phyloP scores from a whole-genome alignment of 2,797 vertebrate species.

The Merluccius polli region DNA sequence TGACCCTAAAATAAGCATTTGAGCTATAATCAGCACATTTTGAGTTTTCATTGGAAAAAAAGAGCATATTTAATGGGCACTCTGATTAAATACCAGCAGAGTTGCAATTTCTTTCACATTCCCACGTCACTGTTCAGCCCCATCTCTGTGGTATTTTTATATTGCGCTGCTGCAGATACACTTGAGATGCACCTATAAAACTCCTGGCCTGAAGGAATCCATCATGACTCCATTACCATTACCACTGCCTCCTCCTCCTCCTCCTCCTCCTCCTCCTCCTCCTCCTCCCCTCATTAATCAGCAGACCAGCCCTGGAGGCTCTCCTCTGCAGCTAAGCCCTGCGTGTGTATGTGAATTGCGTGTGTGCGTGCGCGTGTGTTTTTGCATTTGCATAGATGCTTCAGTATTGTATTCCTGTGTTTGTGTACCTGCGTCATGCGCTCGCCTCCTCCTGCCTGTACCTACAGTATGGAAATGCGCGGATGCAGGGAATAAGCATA shows the following conservation, averaged over 20 bases:
- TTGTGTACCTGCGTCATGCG: slow-evolving; percentile 14
- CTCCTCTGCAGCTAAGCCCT: slow-evolving; percentile 49
- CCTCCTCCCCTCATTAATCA: slow-evolving; percentile 69
- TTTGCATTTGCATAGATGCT: neutral
- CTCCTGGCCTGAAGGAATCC: slow-evolving; percentile 60
- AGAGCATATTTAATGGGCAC: no score
- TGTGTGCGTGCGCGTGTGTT: neutral
- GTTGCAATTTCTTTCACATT: slow-evolving; percentile 38
- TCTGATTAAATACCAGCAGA: slow-evolving; percentile 9
- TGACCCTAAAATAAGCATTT: no score
- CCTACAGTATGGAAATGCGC: no score
- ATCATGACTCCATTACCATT: slow-evolving; percentile 73
- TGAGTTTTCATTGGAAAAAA: no score
- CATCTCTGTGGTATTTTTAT: slow-evolving; percentile 31
- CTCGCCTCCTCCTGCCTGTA: no score
- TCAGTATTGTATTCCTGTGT: neutral
- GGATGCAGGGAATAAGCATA: no score
- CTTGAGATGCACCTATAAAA: slow-evolving; percentile 60
- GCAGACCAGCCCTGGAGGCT: slow-evolving; percentile 52
- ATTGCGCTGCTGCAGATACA: slow-evolving; percentile 43
- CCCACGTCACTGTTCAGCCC: slow-evolving; percentile 11
- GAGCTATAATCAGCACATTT: no score
- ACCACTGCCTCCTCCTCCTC: slow-evolving; percentile 60
- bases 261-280: slow-evolving; percentile 51
- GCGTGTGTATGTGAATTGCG: slow-evolving; percentile 4